phyloP scores from a whole-genome alignment of 2,113 vertebrate species.

The Fukomys damarensis region DNA sequence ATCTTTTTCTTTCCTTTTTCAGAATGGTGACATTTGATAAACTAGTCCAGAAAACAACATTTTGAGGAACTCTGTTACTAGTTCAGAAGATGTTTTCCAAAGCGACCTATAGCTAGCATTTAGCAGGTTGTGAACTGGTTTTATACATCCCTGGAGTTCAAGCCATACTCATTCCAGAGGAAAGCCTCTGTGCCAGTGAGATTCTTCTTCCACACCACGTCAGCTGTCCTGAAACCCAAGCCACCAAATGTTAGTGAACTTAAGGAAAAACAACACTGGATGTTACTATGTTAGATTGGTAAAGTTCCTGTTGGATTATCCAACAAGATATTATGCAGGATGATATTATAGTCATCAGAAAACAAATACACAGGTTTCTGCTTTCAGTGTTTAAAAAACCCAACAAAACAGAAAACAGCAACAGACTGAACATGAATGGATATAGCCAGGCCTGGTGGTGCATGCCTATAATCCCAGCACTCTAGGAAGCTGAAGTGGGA shows the following conservation, averaged over 20 bases:
- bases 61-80: background rate
- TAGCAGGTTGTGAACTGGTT: background rate
- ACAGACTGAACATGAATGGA: background rate
- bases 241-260: background rate
- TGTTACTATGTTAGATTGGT: background rate
- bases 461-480: background rate
- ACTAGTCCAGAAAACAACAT: background rate
- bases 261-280: background rate
- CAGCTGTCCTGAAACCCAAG: background rate
- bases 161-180: background rate
- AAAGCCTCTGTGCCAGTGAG: background rate
- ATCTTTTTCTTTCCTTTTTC: background rate
- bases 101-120: background rate
- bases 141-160: background rate
- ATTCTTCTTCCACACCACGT: background rate
- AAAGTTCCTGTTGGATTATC: background rate
- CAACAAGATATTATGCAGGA: too few species aligned
- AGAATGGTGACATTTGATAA: background rate
- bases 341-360: background rate
- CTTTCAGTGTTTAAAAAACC: background rate
- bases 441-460: background rate
- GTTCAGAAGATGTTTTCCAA: background rate
- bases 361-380: background rate
- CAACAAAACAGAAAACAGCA: background rate
- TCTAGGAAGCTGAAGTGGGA: background rate